phyloP scores from a whole-genome alignment of 2,797 vertebrate genomes.

The Anguilla megastoma region DNA sequence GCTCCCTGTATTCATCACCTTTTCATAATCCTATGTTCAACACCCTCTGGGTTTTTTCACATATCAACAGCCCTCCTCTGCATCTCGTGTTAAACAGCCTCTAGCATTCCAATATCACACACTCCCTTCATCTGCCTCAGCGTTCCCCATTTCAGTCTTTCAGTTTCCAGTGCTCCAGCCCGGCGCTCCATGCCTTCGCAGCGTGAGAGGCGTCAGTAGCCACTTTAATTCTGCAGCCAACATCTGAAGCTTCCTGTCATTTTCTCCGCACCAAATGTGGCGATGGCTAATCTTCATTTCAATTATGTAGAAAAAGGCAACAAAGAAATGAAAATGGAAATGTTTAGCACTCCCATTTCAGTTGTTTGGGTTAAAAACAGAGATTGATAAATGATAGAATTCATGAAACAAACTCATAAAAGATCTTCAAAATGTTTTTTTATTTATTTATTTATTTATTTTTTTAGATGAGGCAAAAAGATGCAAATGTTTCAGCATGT shows the following conservation, averaged over 20 bases:
- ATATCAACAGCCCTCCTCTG: background rate
- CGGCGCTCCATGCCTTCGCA: background rate
- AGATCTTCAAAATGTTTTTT: background rate
- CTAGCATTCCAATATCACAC: background rate
- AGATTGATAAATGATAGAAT: too few species aligned
- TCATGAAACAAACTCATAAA: background rate
- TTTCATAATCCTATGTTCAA: constrained; percentile 1
- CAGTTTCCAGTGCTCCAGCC: background rate
- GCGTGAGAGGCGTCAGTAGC: background rate
- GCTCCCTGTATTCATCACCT: background rate
- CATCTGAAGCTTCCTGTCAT: background rate
- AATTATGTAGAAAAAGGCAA: background rate
- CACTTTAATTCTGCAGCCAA: background rate
- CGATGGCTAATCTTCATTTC: background rate
- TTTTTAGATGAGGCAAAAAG: background rate
- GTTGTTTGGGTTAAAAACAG: background rate
- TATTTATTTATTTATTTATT: too few species aligned
- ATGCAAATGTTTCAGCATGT: background rate
- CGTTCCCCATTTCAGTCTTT: background rate
- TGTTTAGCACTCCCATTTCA: background rate
- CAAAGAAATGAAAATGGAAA: background rate
- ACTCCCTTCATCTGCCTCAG: background rate
- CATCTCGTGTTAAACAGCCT: background rate
- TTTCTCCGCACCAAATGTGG: background rate
- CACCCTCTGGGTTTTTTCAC: background rate